Percentiles rank a stretch among this genome's conserved stretches.
Conservation (phyloP, 2,113 vertebrate genomes). For the Onychorhynchus coronatus region DNA sequence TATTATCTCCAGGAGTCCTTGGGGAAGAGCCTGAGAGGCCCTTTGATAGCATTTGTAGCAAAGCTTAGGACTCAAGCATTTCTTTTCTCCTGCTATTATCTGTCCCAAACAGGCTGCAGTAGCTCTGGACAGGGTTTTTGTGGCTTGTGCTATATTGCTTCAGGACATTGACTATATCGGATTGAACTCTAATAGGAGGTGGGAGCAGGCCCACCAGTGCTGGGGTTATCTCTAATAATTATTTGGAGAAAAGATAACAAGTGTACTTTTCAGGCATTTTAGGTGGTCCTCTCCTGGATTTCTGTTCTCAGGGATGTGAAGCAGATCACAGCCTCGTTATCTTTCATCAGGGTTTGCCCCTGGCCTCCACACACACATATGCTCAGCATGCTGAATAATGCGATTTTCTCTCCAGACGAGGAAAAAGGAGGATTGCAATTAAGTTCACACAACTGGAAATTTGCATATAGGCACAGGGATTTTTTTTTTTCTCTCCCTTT, state of each 20-base stretch:
- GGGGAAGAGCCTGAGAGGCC: neutral
- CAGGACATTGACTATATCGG: neutral
- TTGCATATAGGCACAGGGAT: neutral
- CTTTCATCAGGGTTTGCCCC: neutral
- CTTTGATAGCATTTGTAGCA: neutral
- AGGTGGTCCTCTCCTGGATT: neutral
- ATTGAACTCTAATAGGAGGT: neutral
- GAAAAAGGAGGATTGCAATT: neutral
- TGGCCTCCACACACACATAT: neutral
- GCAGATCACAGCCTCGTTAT: neutral
- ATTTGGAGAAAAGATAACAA: neutral
- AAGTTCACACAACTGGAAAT: neutral
- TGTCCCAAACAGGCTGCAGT: neutral
- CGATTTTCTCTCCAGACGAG: neutral
- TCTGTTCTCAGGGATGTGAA: neutral
- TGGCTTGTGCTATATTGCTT: neutral
- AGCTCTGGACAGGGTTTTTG: neutral
- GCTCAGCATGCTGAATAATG: neutral
- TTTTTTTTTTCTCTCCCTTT: neutral
- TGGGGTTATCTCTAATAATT: neutral
- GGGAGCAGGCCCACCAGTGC: neutral
- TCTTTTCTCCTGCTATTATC: neutral
- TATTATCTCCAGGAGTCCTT: neutral
- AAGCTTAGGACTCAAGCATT: neutral
- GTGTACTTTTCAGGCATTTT: neutral